phyloP scores from a whole-genome alignment of 2,797 vertebrate species.

The Pelochelys cantorii region DNA sequence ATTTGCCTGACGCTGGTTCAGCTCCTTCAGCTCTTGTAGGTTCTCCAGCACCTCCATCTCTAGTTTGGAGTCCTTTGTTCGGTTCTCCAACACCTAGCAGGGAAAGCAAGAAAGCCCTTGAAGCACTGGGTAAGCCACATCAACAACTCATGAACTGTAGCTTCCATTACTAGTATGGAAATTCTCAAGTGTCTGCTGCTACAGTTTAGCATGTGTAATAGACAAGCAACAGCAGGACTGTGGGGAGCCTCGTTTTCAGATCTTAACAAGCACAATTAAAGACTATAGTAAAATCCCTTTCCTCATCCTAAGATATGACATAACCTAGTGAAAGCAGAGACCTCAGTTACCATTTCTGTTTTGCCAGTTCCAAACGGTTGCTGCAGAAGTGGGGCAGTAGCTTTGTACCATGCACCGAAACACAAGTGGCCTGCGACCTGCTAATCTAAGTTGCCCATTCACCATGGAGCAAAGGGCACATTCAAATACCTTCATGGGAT shows the following conservation, averaged over 20 bases:
- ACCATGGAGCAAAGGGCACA: rapidly evolving
- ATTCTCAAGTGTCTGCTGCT: neutral
- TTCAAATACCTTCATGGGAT: conserved; percentile 92
- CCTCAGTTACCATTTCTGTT: neutral
- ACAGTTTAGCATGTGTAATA: rapidly evolving
- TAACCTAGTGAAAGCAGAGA: neutral
- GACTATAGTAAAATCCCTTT: neutral
- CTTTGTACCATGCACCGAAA: neutral
- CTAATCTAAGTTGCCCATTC: too few species aligned
- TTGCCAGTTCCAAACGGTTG: neutral
- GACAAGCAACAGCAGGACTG: neutral
- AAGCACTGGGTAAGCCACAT: neutral
- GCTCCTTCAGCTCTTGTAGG: conserved; percentile 96
- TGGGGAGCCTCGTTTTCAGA: neutral
- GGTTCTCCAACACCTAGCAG: conserved; percentile 93
- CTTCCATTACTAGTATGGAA: neutral
- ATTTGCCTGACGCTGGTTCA: conserved; percentile 95
- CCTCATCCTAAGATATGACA: neutral
- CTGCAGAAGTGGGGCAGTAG: neutral
- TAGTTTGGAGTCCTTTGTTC: conserved; percentile 96
- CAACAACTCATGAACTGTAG: neutral
- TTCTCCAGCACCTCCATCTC: conserved; percentile 99
- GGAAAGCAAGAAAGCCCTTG: rapidly evolving
- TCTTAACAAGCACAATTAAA: neutral
- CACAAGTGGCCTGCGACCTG: neutral